Evolutionary conservation across 2,797 vertebrate genomes (phyloP).

Genomic region (Decapterus maruadsi): DNA sequence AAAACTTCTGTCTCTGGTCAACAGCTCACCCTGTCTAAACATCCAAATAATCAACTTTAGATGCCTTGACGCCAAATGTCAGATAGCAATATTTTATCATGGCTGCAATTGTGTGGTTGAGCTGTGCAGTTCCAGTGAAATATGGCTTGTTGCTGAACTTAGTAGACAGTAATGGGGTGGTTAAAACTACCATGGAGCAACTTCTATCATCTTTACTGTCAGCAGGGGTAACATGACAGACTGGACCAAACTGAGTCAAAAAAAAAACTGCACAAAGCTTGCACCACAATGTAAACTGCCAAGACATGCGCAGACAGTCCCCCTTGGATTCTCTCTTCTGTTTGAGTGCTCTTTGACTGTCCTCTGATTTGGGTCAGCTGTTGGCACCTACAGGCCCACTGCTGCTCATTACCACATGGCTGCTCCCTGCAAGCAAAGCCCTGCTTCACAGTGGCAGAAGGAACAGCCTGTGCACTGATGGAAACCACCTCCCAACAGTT

Average conservation of each 20-base stretch:
- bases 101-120: background rate
- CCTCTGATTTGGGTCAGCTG: constrained; percentile 75
- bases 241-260: constrained; percentile 23
- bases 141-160: background rate
- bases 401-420: constrained; percentile 67
- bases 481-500: constrained; percentile 20
- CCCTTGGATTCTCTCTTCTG: constrained; percentile 31
- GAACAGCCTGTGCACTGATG: constrained; percentile 57
- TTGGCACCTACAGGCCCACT: constrained; percentile 66
- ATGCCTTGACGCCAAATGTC: constrained; percentile 14
- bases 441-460: constrained; percentile 36
- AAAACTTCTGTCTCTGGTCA: constrained; percentile 20
- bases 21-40: constrained; percentile 3
- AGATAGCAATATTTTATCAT: constrained; percentile 11
- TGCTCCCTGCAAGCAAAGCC: constrained; percentile 51
- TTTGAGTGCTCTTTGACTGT: constrained; percentile 54
- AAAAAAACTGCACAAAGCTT: background rate
- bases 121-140: constrained; percentile 10
- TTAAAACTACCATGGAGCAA: background rate
- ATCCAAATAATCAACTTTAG: constrained; percentile 26
- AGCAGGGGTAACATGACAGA: constrained; percentile 5
- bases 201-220: constrained; percentile 2
- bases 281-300: constrained; percentile 15
- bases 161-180: constrained; percentile 7
- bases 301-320: constrained; percentile 32